Conservation (phyloP, 1,140 invertebrate species). For the Propsilocerus akamusi region DNA sequence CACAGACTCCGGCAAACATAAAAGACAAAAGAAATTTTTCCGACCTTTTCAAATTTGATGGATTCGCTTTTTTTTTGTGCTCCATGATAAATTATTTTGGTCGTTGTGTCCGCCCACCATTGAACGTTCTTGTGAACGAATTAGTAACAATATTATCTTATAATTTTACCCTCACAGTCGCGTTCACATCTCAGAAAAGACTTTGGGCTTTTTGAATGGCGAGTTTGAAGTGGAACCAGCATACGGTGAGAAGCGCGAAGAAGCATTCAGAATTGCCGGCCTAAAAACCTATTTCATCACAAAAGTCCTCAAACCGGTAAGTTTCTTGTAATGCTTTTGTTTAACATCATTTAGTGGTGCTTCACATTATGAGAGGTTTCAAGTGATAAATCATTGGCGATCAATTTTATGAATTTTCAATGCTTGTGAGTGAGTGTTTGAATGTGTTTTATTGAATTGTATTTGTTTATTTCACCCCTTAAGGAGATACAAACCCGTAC, state of each 20-base stretch:
- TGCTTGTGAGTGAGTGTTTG: too few relatives aligned
- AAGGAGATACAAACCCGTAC: too few relatives aligned
- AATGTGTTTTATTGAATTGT: too few relatives aligned
- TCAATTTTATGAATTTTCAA: too few relatives aligned
- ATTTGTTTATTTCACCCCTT: too few relatives aligned
- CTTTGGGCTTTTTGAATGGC: conserved; percentile 70
- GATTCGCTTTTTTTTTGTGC: not conserved
- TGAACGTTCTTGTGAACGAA: too few relatives aligned
- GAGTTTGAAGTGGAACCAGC: conserved; percentile 92
- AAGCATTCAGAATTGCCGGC: conserved; percentile 68
- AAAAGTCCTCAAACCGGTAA: conserved; percentile 64
- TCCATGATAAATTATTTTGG: not conserved
- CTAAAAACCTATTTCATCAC: conserved; percentile 86
- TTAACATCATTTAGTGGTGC: too few relatives aligned
- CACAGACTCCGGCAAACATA: not conserved
- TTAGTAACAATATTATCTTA: too few relatives aligned
- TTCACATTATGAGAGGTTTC: too few relatives aligned
- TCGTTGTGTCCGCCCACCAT: too few relatives aligned
- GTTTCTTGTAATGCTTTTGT: conserved; percentile 14
- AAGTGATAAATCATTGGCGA: too few relatives aligned
- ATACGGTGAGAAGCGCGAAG: conserved; percentile 72
- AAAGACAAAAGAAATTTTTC: not conserved
- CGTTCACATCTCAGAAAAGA: conserved; percentile 90
- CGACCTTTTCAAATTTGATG: not conserved
- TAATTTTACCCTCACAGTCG: conserved; percentile 44